phyloP scores from a whole-genome alignment of 2,113 vertebrate genomes.

The Corvus cornix region DNA sequence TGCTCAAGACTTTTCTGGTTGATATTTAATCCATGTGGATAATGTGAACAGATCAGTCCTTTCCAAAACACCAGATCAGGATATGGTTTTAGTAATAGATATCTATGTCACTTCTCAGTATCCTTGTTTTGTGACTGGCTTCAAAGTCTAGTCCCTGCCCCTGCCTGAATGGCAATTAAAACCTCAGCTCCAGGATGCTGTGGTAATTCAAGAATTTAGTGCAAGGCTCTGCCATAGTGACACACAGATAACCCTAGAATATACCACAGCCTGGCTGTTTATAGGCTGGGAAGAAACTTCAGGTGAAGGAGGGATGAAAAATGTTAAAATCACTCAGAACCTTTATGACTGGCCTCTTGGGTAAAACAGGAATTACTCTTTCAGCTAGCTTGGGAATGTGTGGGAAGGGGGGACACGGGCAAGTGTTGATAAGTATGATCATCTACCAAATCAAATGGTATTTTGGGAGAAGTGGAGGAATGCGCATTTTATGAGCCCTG shows the following conservation, averaged over 20 bases:
- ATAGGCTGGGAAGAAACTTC: background rate
- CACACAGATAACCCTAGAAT: background rate
- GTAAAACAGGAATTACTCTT: background rate
- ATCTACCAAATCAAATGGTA: background rate
- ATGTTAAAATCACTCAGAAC: background rate
- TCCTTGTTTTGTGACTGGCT: background rate
- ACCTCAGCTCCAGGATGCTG: background rate
- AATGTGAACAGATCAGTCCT: background rate
- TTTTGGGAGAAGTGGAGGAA: conserved; percentile 29
- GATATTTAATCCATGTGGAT: background rate
- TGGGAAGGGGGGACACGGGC: background rate
- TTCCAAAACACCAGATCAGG: background rate
- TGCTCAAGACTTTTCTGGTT: background rate
- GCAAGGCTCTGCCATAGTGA: background rate
- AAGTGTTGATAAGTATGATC: background rate
- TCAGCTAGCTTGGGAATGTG: background rate
- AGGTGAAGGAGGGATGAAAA: background rate
- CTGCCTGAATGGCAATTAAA: background rate
- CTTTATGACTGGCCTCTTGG: background rate
- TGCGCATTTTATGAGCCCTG: conserved; percentile 15
- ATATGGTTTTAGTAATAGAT: background rate
- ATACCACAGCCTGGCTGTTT: background rate
- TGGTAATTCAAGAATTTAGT: background rate
- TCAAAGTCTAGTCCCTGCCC: background rate
- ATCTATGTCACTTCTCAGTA: background rate